A percentile compares a stretch with the other conserved stretches of the same genome.
These are phyloP conservation scores for Zosterops hypoxanthus DNA, from an alignment of 2,113 vertebrate species.

Conservation along the genomic window DNA sequence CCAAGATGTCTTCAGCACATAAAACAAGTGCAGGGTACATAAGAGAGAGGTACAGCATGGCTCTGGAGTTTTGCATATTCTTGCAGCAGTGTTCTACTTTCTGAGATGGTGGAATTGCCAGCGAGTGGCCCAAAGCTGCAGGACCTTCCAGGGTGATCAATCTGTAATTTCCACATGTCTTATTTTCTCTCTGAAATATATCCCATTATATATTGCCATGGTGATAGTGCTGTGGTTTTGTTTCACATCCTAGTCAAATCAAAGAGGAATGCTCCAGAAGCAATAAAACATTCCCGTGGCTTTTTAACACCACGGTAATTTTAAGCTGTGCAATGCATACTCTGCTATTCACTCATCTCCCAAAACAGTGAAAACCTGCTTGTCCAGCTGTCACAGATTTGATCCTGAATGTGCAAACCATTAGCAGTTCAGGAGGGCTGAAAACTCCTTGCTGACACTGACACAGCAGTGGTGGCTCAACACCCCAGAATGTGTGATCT, in stretches of 20 bases:
- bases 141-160: constrained; percentile 16
- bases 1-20: constrained; percentile 22
- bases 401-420: not conserved
- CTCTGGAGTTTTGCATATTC: constrained; percentile 26
- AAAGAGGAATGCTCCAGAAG: not conserved
- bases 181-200: constrained; percentile 12
- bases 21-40: not conserved
- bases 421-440: not conserved
- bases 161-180: not conserved
- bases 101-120: constrained; percentile 5
- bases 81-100: constrained; percentile 6
- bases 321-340: not conserved
- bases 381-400: not conserved
- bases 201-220: not conserved
- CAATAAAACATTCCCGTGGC: not conserved
- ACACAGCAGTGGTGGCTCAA: not conserved
- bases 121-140: not conserved
- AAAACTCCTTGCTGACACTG: not conserved
- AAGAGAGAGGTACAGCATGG: constrained; percentile 15
- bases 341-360: not conserved
- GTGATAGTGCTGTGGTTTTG: not conserved
- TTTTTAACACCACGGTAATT: constrained; percentile 20
- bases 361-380: not conserved
- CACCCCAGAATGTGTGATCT: not conserved
- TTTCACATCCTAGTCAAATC: constrained; percentile 12